A percentile compares a stretch with the other conserved stretches of the same genome.
These are phyloP conservation scores for Araneus ventricosus DNA, from an alignment of 1,140 invertebrate genomes.

Conservation along the genomic window DNA sequence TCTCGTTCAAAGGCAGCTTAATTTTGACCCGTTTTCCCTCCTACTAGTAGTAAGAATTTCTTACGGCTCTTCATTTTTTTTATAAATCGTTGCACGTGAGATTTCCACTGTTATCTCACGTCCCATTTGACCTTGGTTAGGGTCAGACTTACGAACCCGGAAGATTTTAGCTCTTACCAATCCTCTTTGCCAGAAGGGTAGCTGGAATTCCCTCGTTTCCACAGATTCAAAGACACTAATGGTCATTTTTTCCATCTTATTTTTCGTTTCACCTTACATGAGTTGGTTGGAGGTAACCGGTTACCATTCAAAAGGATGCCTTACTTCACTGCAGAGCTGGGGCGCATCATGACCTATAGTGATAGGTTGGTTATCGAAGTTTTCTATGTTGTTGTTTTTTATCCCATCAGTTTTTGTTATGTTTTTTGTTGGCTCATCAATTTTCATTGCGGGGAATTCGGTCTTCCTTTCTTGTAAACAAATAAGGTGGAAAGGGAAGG, in stretches of 20 bases:
- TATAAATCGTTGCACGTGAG: conserved; percentile 49
- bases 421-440: background rate
- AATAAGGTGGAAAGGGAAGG: background rate
- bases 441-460: conserved; percentile 12
- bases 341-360: conserved; percentile 39
- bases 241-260: conserved; percentile 32
- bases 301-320: conserved; percentile 17
- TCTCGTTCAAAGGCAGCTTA: conserved; percentile 34
- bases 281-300: conserved; percentile 46
- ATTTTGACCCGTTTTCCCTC: conserved; percentile 36
- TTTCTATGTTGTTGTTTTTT: background rate
- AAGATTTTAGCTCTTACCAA: conserved; percentile 55
- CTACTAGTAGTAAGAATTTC: conserved; percentile 30
- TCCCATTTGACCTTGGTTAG: conserved; percentile 53
- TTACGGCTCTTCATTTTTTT: conserved; percentile 1
- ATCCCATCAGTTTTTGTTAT: background rate
- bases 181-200: conserved; percentile 55
- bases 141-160: conserved; percentile 62
- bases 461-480: background rate
- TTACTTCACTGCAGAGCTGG: background rate
- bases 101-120: conserved; percentile 53
- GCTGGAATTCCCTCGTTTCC: conserved; percentile 61
- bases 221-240: conserved; percentile 59
- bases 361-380: conserved; percentile 12
- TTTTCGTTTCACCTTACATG: conserved; percentile 23